Percentiles rank a stretch among this genome's conserved stretches.
These are phyloP conservation scores for Girardinichthys multiradiatus DNA, from an alignment of 2,113 vertebrate genomes.

Conservation along the genomic window DNA sequence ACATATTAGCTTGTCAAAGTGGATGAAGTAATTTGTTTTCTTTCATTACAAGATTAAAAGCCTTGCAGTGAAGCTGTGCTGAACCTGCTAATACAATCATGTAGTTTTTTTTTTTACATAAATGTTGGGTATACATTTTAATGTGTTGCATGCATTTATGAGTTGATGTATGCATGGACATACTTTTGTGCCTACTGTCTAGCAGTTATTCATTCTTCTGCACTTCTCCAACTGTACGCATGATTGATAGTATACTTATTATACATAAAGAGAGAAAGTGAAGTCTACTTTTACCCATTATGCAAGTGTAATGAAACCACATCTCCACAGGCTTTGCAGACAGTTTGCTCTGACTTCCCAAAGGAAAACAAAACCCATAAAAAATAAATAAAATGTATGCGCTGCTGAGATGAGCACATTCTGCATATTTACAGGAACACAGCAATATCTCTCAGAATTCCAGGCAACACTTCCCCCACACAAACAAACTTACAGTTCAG, in stretches of 20 bases:
- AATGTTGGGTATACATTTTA: background rate
- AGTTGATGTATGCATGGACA: conserved; percentile 8
- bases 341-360: conserved; percentile 43
- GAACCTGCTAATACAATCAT: background rate
- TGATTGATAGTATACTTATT: conserved; percentile 50
- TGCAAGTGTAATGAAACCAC: conserved; percentile 55
- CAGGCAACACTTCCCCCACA: conserved; percentile 10
- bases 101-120: background rate
- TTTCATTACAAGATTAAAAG: conserved; percentile 61
- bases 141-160: background rate
- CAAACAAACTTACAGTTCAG: conserved; percentile 15
- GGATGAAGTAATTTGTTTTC: conserved; percentile 65
- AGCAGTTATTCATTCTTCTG: conserved; percentile 9
- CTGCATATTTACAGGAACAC: conserved; percentile 37
- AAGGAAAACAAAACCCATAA: conserved; percentile 18
- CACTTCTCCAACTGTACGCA: background rate
- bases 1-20: conserved; percentile 67
- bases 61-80: conserved; percentile 7
- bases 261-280: conserved; percentile 24
- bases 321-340: conserved; percentile 44
- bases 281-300: conserved; percentile 56
- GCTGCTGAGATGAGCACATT: conserved; percentile 48
- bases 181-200: background rate
- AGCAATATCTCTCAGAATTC: conserved; percentile 51
- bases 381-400: conserved; percentile 12